Base-by-base conservation (phyloP, 2,888 invertebrate species). In the Torymus tubicola region DNA sequence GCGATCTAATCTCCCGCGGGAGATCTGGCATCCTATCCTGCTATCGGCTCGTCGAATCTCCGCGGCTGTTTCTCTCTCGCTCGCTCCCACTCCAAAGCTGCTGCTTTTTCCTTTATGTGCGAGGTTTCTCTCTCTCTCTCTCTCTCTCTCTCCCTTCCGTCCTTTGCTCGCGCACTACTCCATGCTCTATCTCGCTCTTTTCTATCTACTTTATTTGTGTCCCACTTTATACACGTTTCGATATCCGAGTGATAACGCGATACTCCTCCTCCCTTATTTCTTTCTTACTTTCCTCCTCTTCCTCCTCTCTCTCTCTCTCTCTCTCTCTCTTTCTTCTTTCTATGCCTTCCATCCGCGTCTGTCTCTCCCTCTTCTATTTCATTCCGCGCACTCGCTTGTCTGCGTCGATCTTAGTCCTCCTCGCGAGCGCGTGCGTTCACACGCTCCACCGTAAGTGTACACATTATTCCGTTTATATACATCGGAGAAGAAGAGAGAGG, bases 11-110 rank as follows among this genome's bases (percentile, higher is more conserved):
- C 90, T 87, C 84, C 82, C 85, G 84, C 86, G 85, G 87, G 85
- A 87, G 84, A 90, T 90, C 90, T 89, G 86, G 89, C 89, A 89
- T 90, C 89, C 90, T 89, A 89, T 89, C 86, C 88, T 81, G 82
- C 78, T 89, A 90, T 90, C 90, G 84, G 80, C 82, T 84, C 81
- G 85, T 58, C 85, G 86, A 87, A 90, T 90, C 80, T 77, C 67
- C 24, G 31, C 8, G 70, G 14, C 60, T 42, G 58, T n/a, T 31
- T n/a, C 60, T 24, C 81, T 70, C 82, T 78, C 77, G 76, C 73
- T 72, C 71, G 14, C 64, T 55, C 63, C 63, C 52, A 2, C 73
- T 50, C 60, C 18, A 14, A 18, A 61, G 55, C 21, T 21, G 60
- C 71, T 18, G 42, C 60, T 69, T 70, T 74, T 64, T 72, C 74